These are phyloP conservation scores for Sipha maydis DNA, from an alignment of 2,888 invertebrate species.

Conservation along the genomic window DNA sequence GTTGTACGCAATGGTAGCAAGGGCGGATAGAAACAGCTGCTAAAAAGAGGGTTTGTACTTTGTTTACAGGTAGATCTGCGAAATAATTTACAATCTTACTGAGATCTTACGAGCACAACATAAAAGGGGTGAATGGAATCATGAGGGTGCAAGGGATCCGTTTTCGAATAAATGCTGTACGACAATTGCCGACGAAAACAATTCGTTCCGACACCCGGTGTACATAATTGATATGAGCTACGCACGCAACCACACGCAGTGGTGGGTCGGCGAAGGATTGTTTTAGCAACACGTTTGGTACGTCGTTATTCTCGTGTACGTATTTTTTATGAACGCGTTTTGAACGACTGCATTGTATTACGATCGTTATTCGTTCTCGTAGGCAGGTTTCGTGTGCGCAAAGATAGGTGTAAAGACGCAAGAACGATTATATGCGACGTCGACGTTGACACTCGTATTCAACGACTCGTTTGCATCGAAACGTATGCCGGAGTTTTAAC, in stretches of 20 bases:
- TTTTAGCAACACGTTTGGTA: too few relatives aligned
- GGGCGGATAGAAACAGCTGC: neutral
- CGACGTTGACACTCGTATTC: too few relatives aligned
- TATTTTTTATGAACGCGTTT: too few relatives aligned
- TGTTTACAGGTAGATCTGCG: neutral
- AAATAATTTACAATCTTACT: neutral
- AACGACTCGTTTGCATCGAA: too few relatives aligned
- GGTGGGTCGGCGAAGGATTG: neutral
- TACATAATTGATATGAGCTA: neutral
- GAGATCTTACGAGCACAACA: neutral
- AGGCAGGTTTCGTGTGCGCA: too few relatives aligned
- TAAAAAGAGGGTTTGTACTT: neutral
- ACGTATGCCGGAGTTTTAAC: too few relatives aligned
- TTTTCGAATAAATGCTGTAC: neutral
- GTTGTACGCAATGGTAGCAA: neutral
- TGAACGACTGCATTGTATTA: too few relatives aligned
- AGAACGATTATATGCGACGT: too few relatives aligned
- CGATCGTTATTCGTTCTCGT: neutral
- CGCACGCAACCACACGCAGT: neutral
- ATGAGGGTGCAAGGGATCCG: too few relatives aligned
- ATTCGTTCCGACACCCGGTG: neutral
- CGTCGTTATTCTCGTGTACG: too few relatives aligned
- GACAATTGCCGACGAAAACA: neutral
- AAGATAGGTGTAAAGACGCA: too few relatives aligned
- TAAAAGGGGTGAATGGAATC: neutral